Conservation (phyloP, 1,140 invertebrate species). For the Achatina immaculata region DNA sequence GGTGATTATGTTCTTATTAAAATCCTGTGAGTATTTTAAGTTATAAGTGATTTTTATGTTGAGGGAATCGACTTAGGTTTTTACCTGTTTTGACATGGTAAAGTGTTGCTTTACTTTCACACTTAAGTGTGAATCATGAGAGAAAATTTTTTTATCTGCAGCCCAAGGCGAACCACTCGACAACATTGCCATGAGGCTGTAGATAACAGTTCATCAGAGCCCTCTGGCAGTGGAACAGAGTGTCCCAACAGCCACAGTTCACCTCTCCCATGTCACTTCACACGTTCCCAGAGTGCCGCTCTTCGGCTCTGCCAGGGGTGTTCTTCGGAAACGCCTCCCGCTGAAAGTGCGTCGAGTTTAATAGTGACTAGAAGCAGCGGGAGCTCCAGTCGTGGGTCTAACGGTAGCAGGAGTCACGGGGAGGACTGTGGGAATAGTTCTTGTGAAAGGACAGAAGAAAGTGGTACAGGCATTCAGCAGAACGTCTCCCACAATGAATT, state of each 20-base stretch:
- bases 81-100: no score
- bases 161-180: constrained; percentile 11
- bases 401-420: constrained; percentile 39
- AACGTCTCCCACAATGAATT: neutral
- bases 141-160: constrained; percentile 5
- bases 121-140: no score
- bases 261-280: constrained; percentile 20
- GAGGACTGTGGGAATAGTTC: constrained; percentile 47
- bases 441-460: constrained; percentile 47
- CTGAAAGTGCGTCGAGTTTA: constrained; percentile 26
- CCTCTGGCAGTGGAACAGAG: constrained; percentile 16
- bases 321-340: constrained; percentile 33
- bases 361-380: constrained; percentile 27
- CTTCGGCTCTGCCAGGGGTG: constrained; percentile 21
- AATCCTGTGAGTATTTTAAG: no score
- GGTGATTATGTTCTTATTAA: no score
- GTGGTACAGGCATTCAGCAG: constrained; percentile 19
- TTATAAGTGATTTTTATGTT: no score
- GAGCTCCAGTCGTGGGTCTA: neutral
- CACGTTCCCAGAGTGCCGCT: constrained; percentile 35
- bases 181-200: neutral
- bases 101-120: no score
- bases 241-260: neutral
- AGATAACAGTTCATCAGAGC: neutral
- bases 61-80: no score